Evolutionary conservation across 2,797 vertebrate species (phyloP).

Genomic region (Pteropus rufus): DNA sequence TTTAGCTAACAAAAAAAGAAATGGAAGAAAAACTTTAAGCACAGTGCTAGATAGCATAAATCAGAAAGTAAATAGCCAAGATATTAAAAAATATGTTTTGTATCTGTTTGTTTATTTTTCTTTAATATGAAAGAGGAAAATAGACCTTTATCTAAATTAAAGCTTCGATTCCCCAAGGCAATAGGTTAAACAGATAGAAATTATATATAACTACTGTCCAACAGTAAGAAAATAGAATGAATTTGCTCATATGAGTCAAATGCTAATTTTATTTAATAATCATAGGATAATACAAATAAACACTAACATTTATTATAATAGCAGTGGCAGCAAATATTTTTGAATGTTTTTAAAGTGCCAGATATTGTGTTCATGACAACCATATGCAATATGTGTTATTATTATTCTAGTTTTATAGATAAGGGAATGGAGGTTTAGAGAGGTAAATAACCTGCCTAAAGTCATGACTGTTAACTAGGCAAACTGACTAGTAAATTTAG

Average conservation of each 20-base stretch:
- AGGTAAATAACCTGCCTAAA: background rate
- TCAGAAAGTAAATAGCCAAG: conserved; percentile 74
- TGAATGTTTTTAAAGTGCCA: background rate
- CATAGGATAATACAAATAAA: conserved; percentile 7
- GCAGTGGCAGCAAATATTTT: background rate
- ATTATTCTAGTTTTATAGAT: background rate
- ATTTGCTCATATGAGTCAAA: conserved; percentile 35
- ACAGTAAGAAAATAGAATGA: conserved; percentile 12
- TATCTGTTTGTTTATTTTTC: conserved; percentile 71
- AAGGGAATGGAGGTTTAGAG: background rate
- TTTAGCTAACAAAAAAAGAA: conserved; percentile 64
- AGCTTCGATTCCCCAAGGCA: conserved; percentile 35
- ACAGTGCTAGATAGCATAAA: conserved; percentile 44
- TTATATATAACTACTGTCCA: conserved; percentile 36
- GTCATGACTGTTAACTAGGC: background rate
- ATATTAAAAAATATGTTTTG: conserved; percentile 66
- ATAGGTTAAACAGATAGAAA: conserved; percentile 50
- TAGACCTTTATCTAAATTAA: conserved; percentile 69
- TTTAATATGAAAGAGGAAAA: conserved; percentile 57
- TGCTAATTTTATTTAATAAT: background rate
- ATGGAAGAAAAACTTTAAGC: conserved; percentile 55
- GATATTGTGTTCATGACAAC: background rate
- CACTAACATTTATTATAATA: background rate
- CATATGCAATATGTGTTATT: background rate
- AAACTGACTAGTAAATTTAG: background rate